Evolutionary conservation across 2,888 invertebrate genomes (phyloP).

Genomic region (Furcula furcula): DNA sequence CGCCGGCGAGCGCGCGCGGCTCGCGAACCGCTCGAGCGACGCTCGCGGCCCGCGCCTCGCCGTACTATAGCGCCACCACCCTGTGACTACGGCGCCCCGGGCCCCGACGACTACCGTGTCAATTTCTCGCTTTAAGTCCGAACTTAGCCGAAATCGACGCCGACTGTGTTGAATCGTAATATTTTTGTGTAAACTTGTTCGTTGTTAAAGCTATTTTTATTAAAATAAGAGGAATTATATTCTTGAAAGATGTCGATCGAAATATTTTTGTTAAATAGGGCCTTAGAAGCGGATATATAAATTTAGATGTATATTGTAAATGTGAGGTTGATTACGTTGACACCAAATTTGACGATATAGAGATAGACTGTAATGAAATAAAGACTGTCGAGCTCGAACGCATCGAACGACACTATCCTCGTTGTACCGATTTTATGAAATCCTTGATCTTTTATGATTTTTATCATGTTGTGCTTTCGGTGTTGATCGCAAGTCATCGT

Average conservation of each 20-base stretch:
- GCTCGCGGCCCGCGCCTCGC: conserved; percentile 35
- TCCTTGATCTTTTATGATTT: conserved; percentile 59
- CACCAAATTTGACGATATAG: conserved; percentile 63
- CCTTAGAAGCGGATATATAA: conserved; percentile 67
- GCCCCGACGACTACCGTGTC: conserved; percentile 60
- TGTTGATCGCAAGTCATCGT: conserved; percentile 71
- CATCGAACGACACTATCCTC: conserved; percentile 59
- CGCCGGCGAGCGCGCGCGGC: conserved; percentile 48
- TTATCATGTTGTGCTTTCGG: conserved; percentile 77
- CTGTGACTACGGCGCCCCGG: conserved; percentile 55
- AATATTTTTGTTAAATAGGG: conserved; percentile 80
- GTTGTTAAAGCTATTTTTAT: conserved; percentile 79
- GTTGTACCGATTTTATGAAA: conserved; percentile 60
- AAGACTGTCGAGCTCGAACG: conserved; percentile 76
- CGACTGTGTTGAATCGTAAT: conserved; percentile 73
- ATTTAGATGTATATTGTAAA: conserved; percentile 71
- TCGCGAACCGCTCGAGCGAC: conserved; percentile 41
- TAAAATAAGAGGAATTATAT: conserved; percentile 75
- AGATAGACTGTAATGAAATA: conserved; percentile 66
- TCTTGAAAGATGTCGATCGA: conserved; percentile 71
- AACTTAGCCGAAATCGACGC: conserved; percentile 64
- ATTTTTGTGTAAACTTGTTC: conserved; percentile 78
- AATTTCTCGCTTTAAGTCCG: conserved; percentile 78
- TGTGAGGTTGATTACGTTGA: conserved; percentile 69
- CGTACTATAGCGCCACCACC: conserved; percentile 68